phyloP scores from a whole-genome alignment of 2,113 vertebrate genomes.

The Microcebus griseorufus region DNA sequence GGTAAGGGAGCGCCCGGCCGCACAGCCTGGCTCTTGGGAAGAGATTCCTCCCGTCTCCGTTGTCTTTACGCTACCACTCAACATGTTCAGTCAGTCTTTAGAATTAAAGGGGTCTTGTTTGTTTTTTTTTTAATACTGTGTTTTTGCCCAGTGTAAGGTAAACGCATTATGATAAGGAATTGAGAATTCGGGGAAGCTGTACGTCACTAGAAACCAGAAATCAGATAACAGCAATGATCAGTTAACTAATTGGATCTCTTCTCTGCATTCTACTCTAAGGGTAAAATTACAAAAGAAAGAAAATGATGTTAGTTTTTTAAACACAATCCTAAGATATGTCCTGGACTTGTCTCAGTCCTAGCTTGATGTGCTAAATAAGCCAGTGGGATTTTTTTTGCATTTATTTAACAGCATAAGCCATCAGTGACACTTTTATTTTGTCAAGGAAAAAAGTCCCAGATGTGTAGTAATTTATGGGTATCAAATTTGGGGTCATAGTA shows the following conservation, averaged over 20 bases:
- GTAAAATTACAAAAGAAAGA: background rate
- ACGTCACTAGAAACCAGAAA: background rate
- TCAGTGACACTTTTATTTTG: background rate
- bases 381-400: background rate
- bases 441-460: background rate
- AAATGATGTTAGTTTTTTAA: background rate
- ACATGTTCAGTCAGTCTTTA: background rate
- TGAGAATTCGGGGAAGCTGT: background rate
- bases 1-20: slow-evolving; percentile 83
- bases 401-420: background rate
- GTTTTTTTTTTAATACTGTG: background rate
- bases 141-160: background rate
- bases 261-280: background rate
- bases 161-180: background rate
- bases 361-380: background rate
- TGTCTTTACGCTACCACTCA: background rate
- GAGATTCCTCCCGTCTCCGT: background rate
- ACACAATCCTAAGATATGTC: background rate
- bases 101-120: background rate
- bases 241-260: background rate
- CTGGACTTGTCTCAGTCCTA: background rate
- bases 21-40: background rate
- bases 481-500: background rate
- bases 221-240: background rate
- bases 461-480: background rate